A percentile compares a stretch with the other conserved stretches of the same genome.
phyloP scores from a whole-genome alignment of 53 echinoderm and acorn worm genomes.

The Antedon mediterranea region DNA sequence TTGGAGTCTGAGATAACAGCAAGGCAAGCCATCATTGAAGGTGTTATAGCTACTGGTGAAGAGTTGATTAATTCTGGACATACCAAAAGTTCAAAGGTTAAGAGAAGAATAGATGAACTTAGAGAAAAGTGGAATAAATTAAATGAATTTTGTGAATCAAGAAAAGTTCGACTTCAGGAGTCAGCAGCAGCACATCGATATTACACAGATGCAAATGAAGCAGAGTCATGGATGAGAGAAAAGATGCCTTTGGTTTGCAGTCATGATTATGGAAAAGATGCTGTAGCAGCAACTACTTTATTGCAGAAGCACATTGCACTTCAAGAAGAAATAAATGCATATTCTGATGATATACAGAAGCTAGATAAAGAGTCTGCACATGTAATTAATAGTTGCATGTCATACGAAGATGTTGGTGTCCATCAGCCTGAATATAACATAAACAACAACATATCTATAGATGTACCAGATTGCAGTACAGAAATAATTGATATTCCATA shows the following conservation, averaged over 20 bases:
- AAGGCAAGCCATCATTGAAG: constrained; percentile 51
- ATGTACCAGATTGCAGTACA: constrained; percentile 35
- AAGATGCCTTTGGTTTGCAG: constrained; percentile 92
- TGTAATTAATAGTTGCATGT: background rate
- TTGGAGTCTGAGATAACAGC: constrained; percentile 74
- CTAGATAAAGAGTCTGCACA: constrained; percentile 38
- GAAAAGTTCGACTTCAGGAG: constrained; percentile 55
- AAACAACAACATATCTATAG: background rate
- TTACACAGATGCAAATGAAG: constrained; percentile 95
- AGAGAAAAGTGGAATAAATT: constrained; percentile 57
- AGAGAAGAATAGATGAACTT: constrained; percentile 41
- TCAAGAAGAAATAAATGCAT: constrained; percentile 80
- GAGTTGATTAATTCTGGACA: constrained; percentile 49
- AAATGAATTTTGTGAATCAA: constrained; percentile 56
- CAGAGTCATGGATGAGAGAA: constrained; percentile 98
- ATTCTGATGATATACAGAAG: constrained; percentile 66
- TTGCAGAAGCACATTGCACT: constrained; percentile 59
- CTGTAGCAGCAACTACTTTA: constrained; percentile 56
- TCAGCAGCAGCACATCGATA: constrained; percentile 83
- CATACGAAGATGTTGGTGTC: background rate
- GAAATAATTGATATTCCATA: constrained; percentile 55
- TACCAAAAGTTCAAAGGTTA: constrained; percentile 38
- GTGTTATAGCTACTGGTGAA: constrained; percentile 50
- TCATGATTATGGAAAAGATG: constrained; percentile 86
- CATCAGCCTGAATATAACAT: background rate